Evolutionary conservation across 2,888 invertebrate species (phyloP).

Genomic region (Rotaria macrura): DNA sequence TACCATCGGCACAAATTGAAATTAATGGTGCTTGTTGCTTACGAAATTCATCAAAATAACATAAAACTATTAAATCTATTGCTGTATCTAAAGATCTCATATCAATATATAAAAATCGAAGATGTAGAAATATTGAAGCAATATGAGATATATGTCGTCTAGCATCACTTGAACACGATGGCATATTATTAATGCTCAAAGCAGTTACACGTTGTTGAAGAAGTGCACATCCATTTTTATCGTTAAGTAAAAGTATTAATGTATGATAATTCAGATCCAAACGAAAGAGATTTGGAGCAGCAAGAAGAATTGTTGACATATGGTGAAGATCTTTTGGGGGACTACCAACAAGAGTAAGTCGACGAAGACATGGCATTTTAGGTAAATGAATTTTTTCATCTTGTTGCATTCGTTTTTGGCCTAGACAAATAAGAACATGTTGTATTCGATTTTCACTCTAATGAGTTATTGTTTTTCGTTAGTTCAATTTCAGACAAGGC

Average conservation of each 20-base stretch:
- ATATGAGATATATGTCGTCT: not conserved
- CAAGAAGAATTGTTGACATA: not conserved
- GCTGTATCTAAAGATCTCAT: not conserved
- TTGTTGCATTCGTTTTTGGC: not conserved
- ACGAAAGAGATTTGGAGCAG: not conserved
- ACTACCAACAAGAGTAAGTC: not conserved
- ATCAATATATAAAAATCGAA: conserved; percentile 2
- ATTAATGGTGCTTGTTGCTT: not conserved
- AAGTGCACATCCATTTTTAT: not conserved
- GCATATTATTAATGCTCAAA: not conserved
- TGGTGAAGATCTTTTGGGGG: not conserved
- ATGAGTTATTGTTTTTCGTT: no score
- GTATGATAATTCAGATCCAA: not conserved
- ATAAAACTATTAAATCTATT: not conserved
- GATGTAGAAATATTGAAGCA: not conserved
- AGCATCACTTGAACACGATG: not conserved
- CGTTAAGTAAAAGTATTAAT: not conserved
- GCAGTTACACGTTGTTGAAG: conserved; percentile 2
- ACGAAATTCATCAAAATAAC: not conserved
- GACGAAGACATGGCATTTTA: not conserved
- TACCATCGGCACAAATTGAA: not conserved
- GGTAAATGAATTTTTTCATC: not conserved
- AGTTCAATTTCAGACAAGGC: no score
- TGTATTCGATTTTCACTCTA: no score
- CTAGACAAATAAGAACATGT: not conserved